Conservation (phyloP, 2,797 vertebrate species). For the Petrocephalus schoutedeni region DNA sequence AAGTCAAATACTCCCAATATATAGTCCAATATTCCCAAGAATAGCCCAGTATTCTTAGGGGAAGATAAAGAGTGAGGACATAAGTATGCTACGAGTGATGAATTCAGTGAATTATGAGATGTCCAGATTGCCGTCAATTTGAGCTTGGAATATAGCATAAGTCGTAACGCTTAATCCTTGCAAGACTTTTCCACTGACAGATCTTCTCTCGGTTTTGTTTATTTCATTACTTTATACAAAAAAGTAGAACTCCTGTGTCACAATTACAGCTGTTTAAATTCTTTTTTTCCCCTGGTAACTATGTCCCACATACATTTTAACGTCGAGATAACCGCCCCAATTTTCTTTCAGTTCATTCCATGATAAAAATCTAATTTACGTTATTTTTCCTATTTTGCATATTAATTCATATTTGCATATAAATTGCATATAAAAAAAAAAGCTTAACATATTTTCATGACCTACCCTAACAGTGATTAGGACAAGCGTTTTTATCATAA, state of each 20-base stretch:
- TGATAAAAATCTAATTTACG: constrained; percentile 19
- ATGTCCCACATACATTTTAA: not conserved
- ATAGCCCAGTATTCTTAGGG: not conserved
- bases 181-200: not conserved
- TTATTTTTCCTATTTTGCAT: constrained; percentile 19
- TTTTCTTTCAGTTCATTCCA: constrained; percentile 11
- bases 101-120: not conserved
- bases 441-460: constrained; percentile 10
- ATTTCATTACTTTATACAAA: not conserved
- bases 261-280: not conserved
- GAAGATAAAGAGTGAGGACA: not conserved
- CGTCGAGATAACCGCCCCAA: not conserved
- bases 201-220: not conserved
- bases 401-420: constrained; percentile 21
- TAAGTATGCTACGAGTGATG: not conserved
- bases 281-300: not conserved
- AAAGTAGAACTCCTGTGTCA: not conserved
- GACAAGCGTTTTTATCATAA: not conserved
- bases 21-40: not conserved
- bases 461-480: constrained; percentile 1
- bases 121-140: not conserved
- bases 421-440: constrained; percentile 10
- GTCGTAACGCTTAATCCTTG: not conserved
- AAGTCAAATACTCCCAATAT: not conserved
- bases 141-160: not conserved